Base-by-base conservation (phyloP, 2,113 vertebrate genomes). In the Tichodroma muraria region DNA sequence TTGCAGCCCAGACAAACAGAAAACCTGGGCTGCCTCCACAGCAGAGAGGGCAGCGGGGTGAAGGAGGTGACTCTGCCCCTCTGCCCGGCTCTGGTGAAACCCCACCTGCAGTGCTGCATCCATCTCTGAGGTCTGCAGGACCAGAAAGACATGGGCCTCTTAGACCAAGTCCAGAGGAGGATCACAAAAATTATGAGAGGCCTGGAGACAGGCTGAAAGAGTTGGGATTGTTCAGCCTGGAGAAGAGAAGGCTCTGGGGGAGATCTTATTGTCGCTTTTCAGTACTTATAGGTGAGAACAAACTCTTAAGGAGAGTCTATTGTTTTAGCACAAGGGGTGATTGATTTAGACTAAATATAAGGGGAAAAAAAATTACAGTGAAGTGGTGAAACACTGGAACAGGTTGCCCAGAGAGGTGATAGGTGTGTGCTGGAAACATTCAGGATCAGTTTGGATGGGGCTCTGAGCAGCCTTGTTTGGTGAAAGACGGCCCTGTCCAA, bases 21-120 rank as follows among this genome's bases (percentile, higher is more conserved):
- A 0, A 0, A 33, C 31, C 60, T 69, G 24, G n/a, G 30, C 5
- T 57, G 17, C 10, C 11, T 22, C 22, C 50, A 6, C 9, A 82
- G 49, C 7, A 40, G 20, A 1, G 0, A 23, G 31, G 5, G 5
- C n/a, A 79, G 24, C 27, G 65, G 21, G 13, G 14, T 1, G 3
- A 45, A 14, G 19, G 33, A 23, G 44, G 27, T 7, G 49, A 53
- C 31, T 68, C 53, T 42, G 8, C 2, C 18, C n/a, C 16, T 56
- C 38, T 61, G 3, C 33, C 49, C 4, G 0, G 4, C 45, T 54
- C 60, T 59, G 11, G 4, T 54, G 45, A 65, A 12, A 27, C 12
- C 52, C 12, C 52, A 38, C 40, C 52, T n/a, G 64, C 2, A 53
- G 11, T 5, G 4, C 31, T 53, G 52, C 9, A 21, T 38, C 23